Evolutionary conservation across 2,113 vertebrate species (phyloP), one percentile per base, ranked within the genome.

Genomic region (Chitala chitala): DNA sequence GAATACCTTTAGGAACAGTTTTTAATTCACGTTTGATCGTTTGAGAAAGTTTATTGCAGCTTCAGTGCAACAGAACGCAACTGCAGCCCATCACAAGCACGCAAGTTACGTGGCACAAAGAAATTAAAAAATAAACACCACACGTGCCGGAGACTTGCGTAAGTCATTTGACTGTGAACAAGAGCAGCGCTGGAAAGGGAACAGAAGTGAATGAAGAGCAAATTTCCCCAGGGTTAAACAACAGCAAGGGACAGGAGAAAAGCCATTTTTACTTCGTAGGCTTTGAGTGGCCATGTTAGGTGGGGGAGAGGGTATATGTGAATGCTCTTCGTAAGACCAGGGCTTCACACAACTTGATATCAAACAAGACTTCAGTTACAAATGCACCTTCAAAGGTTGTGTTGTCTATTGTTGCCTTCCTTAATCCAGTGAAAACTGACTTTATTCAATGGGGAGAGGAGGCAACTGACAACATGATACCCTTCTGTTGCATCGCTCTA

Each of bases 11-110:
- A 36, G 36, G 40, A 36, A 8, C 20, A 33, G 17, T 44, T 20
- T 66, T 66, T 66, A 46, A 46, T 66, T 66, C 38, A 20, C 22
- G 46, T 46, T 46, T 68, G 64, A 68, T 68, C 46, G 38, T 68
- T n/a, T 26, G 10, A 44, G 26, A 68, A 46, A 26, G n/a, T 26
- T 46, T 26, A 26, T 24, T 22, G 46, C 46, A 15, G 46, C 58
- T 61, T 61, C 58, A 61, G 17, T 61, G 5, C 13, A 7, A 31
- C 58, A 26, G 13, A 29, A 15, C 24, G 10, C 1, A 8, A 26
- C 6, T 5, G 13, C 64, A 6, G 3, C 58, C 31, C 15, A 24
- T 26, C 22, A 26, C 5, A n/a, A 15, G 20, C 3, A 2, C n/a
- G 17, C 31, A 8, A 63, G 15, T n/a, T 8, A 63, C 33, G 26